These are phyloP conservation scores for Pterostichus madidus DNA, from an alignment of 2,888 invertebrate species.

Conservation along the genomic window DNA sequence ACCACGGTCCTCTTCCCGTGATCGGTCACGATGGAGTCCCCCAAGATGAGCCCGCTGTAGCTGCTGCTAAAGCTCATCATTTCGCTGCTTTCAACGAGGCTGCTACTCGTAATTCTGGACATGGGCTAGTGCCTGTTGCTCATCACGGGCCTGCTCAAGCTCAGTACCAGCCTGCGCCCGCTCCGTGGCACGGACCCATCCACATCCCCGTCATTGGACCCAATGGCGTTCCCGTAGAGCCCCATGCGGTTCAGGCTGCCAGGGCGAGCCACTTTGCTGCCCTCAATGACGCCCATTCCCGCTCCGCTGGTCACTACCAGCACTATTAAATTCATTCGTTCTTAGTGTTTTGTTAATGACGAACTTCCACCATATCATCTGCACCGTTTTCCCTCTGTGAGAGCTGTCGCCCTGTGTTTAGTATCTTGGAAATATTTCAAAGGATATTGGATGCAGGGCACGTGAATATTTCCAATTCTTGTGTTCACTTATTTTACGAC, in stretches of 20 bases:
- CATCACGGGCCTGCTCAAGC: constrained; percentile 76
- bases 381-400: constrained; percentile 13
- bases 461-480: constrained; percentile 5
- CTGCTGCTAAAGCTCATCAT: constrained; percentile 79
- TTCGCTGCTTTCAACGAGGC: constrained; percentile 75
- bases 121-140: constrained; percentile 81
- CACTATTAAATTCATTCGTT: constrained; percentile 26
- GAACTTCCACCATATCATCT: constrained; percentile 20
- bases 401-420: constrained; percentile 43
- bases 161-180: constrained; percentile 8
- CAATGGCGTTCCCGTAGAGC: constrained; percentile 76
- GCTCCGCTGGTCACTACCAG: constrained; percentile 1
- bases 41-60: constrained; percentile 81
- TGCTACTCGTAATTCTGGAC: constrained; percentile 79
- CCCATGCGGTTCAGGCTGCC: constrained; percentile 78
- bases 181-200: constrained; percentile 67
- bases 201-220: constrained; percentile 69
- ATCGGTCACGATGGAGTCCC: constrained; percentile 80
- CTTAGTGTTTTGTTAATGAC: constrained; percentile 15
- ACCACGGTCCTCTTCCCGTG: constrained; percentile 73
- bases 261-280: constrained; percentile 78
- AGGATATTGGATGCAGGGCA: neutral
- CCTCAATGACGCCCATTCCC: constrained; percentile 73
- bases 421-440: neutral
- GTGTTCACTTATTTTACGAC: constrained; percentile 45